Conservation (phyloP, 2,888 invertebrate species). For the Oconnorella tubifera region DNA sequence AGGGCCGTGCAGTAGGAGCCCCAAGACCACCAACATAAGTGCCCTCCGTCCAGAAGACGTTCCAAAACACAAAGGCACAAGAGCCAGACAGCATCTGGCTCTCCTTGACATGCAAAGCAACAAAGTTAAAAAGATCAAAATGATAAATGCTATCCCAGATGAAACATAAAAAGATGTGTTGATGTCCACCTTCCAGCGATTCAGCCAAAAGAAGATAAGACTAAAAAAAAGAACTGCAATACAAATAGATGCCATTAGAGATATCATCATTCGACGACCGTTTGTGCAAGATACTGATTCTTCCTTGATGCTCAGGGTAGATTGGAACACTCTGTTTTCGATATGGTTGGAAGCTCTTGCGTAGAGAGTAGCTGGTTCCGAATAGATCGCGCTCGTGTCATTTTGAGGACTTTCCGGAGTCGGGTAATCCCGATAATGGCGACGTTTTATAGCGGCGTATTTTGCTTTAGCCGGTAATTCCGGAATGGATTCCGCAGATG, state of each 20-base stretch:
- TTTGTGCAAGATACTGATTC: background rate
- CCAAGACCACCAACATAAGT: background rate
- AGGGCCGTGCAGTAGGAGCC: background rate
- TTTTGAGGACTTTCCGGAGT: background rate
- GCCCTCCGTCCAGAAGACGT: background rate
- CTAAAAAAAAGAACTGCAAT: background rate
- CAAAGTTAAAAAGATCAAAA: background rate
- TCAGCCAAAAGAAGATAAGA: background rate
- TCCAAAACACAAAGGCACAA: background rate
- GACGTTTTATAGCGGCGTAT: background rate
- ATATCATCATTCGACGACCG: background rate
- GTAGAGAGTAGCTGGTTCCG: background rate
- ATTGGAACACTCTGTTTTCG: background rate
- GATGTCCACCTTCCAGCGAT: background rate
- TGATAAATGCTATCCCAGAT: background rate
- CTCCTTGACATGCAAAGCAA: background rate
- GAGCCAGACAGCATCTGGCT: background rate
- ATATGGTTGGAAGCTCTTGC: background rate
- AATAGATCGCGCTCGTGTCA: background rate
- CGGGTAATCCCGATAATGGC: background rate
- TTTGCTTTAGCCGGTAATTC: background rate
- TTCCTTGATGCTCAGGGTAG: background rate
- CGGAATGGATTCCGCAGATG: background rate
- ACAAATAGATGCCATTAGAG: background rate
- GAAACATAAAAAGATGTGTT: no score